Percentiles rank a stretch among this genome's conserved stretches.
Conservation (phyloP, 1,140 invertebrate species). For the Drosophila sucinea region DNA sequence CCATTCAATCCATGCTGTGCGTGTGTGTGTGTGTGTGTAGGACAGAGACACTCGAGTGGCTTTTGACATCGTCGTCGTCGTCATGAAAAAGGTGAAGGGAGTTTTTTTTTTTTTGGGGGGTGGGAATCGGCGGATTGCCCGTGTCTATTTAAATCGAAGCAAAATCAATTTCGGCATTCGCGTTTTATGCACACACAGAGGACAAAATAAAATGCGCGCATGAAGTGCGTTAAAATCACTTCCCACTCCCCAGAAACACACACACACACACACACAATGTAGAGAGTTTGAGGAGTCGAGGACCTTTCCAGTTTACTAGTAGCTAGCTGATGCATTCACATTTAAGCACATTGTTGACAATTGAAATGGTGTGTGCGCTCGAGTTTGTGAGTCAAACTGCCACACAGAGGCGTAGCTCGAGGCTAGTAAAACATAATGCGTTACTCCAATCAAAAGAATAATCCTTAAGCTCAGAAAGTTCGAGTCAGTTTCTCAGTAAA, state of each 20-base stretch:
- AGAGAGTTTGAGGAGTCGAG: background rate
- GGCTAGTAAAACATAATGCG: no score
- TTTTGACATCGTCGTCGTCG: conserved; percentile 41
- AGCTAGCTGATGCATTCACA: conserved; percentile 65
- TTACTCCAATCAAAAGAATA: no score
- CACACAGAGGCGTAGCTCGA: conserved; percentile 20
- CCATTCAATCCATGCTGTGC: background rate
- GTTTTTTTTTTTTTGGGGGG: no score
- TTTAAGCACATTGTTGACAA: conserved; percentile 70
- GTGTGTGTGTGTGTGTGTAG: conserved; percentile 27
- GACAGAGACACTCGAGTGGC: conserved; percentile 46
- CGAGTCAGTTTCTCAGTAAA: no score
- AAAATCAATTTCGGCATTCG: conserved; percentile 74
- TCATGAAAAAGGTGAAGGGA: conserved; percentile 3
- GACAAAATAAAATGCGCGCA: conserved; percentile 72
- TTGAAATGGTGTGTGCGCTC: conserved; percentile 65
- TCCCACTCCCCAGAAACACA: background rate
- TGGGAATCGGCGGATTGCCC: conserved; percentile 25
- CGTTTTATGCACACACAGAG: conserved; percentile 66
- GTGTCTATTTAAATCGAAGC: conserved; percentile 76
- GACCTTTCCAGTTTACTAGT: conserved; percentile 40
- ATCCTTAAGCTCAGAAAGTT: no score
- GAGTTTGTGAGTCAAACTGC: conserved; percentile 34
- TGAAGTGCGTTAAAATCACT: conserved; percentile 59
- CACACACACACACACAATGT: background rate